Evolutionary conservation across 2,797 vertebrate species (phyloP).

Genomic region (Acanthiza pusilla): DNA sequence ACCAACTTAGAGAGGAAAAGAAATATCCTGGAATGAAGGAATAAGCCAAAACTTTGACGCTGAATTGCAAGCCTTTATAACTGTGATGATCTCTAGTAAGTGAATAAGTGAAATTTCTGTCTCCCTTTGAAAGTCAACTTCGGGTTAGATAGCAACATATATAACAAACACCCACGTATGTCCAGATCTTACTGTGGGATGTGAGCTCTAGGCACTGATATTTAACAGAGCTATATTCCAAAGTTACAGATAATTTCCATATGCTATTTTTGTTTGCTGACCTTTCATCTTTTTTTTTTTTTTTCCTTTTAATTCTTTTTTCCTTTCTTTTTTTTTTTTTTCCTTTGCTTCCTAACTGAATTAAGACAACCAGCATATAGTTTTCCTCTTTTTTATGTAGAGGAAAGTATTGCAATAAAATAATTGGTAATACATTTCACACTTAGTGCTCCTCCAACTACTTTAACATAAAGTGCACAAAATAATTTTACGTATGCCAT

Average conservation of each 20-base stretch:
- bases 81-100: background rate
- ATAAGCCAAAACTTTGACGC: background rate
- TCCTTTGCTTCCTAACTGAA: background rate
- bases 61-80: background rate
- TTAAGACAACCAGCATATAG: background rate
- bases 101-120: background rate
- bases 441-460: background rate
- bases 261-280: background rate
- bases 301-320: background rate
- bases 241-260: background rate
- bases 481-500: background rate
- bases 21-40: background rate
- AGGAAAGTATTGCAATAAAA: background rate
- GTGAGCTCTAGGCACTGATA: background rate
- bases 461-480: background rate
- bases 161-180: background rate
- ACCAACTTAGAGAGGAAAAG: background rate
- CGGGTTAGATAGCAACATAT: background rate
- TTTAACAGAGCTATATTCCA: slow-evolving; percentile 8
- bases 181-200: background rate
- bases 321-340: background rate
- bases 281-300: background rate
- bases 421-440: background rate
- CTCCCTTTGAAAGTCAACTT: background rate
- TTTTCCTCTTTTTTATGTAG: background rate